phyloP scores from a whole-genome alignment of 2,113 vertebrate species.

The Trochalopteron elliotii region DNA sequence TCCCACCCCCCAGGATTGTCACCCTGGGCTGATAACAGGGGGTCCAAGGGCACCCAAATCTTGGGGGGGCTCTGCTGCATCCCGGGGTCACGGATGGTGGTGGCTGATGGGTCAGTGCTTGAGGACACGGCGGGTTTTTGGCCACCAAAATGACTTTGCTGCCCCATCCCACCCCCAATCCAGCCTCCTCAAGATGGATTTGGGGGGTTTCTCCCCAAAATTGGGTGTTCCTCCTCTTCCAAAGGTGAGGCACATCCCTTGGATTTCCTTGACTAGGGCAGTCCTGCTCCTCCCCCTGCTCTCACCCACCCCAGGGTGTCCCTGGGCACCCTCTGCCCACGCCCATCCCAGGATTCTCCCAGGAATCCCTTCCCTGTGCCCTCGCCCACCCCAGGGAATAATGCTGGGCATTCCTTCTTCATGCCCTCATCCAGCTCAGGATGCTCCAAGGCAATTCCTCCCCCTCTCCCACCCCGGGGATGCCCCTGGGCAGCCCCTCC shows the following conservation, averaged over 20 bases:
- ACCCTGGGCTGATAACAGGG: fast-evolving
- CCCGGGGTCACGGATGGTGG: fast-evolving
- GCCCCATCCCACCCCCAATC: fast-evolving
- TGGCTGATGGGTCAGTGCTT: background rate
- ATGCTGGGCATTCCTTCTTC: background rate
- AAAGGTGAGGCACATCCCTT: fast-evolving
- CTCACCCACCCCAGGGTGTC: background rate
- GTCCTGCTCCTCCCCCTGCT: fast-evolving
- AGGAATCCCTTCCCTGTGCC: background rate
- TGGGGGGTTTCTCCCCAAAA: background rate
- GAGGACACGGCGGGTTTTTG: background rate
- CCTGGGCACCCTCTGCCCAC: background rate
- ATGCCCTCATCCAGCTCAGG: background rate
- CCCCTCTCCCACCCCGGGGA: background rate
- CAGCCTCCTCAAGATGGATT: background rate
- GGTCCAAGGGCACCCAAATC: background rate
- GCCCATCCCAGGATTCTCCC: fast-evolving
- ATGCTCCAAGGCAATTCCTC: background rate
- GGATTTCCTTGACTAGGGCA: background rate
- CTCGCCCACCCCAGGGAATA: fast-evolving
- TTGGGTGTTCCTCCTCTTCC: background rate
- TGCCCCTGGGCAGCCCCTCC: background rate
- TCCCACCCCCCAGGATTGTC: fast-evolving
- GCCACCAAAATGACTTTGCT: background rate
- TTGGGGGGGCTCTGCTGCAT: background rate